Base-by-base conservation (phyloP, 2,797 vertebrate species). In the Nyctibius grandis region DNA sequence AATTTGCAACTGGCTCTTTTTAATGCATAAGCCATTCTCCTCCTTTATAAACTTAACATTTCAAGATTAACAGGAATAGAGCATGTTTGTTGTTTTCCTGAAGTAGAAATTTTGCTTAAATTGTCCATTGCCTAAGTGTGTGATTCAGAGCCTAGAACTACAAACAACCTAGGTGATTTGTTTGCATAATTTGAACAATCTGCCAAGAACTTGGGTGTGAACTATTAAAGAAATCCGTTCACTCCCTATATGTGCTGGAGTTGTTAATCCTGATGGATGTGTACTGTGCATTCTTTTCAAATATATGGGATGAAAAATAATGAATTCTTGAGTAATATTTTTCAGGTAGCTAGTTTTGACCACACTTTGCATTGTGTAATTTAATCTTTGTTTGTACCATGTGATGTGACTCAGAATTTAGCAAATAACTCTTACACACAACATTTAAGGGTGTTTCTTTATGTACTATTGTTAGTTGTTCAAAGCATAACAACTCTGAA, bases 161-260 rank as follows among this genome's bases (percentile, higher is more conserved):
- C 61, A 92, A 61, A 79, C 82, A 96, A 61, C 57, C 23, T 36
- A 18, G 54, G 33, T 68, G 72, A 83, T 89, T 63, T 59, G 42
- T 82, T 92, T 87, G 28, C 42, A 54, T 72, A 78, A 79, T 72
- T 91, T 67, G 11, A 73, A 65, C 19, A 36, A 65, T 86, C 95
- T 89, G 61, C 36, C 85, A 84, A 9, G 85, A 92, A 74, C 11
- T 84, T 90, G 69, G 63, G 75, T 81, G 82, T 90, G 87, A 96
- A 61, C 53, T 78, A 31, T 47, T 81, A 44, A 96, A 85, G 48
- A 85, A 92, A 90, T 61, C 31, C 31, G 61, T 65, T 92, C 20
- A 61, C 44, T 74, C 34, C 20, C 23, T 29, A 4, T 67, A 36
- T 33, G 4, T 80, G 19, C 20, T 80, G 23, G 19, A 81, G 34